These are phyloP conservation scores for Zygothrica quintamaculata DNA, from an alignment of 2,888 invertebrate genomes.

Conservation along the genomic window DNA sequence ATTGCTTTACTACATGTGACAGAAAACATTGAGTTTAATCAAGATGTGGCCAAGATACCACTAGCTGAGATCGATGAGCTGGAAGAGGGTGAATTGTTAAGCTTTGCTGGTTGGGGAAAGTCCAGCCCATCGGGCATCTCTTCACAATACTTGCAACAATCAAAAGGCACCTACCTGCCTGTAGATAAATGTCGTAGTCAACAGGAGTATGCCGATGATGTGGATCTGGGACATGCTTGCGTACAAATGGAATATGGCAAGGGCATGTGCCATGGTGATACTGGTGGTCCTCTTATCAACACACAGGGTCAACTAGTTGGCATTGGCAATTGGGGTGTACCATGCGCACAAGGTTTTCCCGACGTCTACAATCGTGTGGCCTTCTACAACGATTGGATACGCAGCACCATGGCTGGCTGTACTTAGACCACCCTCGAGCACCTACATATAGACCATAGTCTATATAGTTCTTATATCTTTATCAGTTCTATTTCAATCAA, in stretches of 20 bases:
- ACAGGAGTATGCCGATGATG: conserved; percentile 84
- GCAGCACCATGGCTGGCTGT: conserved; percentile 61
- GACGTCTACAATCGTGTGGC: conserved; percentile 76
- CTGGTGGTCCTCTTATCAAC: conserved; percentile 75
- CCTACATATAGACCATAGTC: conserved; percentile 32
- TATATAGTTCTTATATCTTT: not conserved
- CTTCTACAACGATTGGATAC: conserved; percentile 79
- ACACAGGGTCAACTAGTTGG: conserved; percentile 66
- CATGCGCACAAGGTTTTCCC: conserved; percentile 76
- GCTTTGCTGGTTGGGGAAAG: conserved; percentile 88
- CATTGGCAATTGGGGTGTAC: conserved; percentile 79
- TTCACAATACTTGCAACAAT: conserved; percentile 86
- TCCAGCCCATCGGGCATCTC: conserved; percentile 82
- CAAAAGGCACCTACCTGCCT: conserved; percentile 85
- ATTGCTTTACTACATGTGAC: conserved; percentile 88
- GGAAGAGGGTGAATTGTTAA: conserved; percentile 85
- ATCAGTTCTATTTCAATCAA: not conserved
- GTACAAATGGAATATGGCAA: conserved; percentile 86
- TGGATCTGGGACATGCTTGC: conserved; percentile 86
- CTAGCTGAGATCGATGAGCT: conserved; percentile 83
- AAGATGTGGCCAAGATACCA: conserved; percentile 85
- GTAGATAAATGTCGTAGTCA: conserved; percentile 85
- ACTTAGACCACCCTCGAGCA: too few species aligned
- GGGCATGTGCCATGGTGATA: conserved; percentile 83
- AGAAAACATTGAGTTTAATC: conserved; percentile 85